These are phyloP conservation scores for Isotomurus palustris DNA, from an alignment of 2,888 invertebrate genomes.

Conservation along the genomic window DNA sequence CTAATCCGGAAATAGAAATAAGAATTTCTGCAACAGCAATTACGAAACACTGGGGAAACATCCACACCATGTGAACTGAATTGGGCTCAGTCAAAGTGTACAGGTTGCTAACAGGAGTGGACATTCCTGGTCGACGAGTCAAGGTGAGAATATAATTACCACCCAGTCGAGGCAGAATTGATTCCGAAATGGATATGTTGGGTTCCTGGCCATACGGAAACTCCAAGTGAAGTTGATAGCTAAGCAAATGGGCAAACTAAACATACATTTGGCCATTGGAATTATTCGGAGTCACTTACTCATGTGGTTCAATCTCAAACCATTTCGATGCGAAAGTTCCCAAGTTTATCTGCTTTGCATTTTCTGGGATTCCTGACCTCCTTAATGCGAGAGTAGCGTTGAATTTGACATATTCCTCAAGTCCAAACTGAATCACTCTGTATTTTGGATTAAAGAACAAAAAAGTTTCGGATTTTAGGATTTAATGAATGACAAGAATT, in stretches of 20 bases:
- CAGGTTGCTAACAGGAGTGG: slow-evolving; percentile 54
- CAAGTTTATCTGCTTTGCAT: background rate
- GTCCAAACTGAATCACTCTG: slow-evolving; percentile 6
- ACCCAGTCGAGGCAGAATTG: slow-evolving; percentile 51
- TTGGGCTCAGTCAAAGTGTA: slow-evolving; percentile 63
- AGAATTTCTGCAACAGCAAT: slow-evolving; percentile 92
- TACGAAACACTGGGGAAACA: slow-evolving; percentile 88
- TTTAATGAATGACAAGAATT: background rate
- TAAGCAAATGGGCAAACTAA: background rate
- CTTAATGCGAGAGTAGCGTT: background rate
- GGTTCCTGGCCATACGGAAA: slow-evolving; percentile 1
- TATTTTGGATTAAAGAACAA: background rate
- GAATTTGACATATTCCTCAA: background rate
- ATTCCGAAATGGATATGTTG: too few relatives aligned
- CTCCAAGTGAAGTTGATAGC: background rate
- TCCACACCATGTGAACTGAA: slow-evolving; percentile 65
- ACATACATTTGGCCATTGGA: background rate
- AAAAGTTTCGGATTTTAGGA: background rate
- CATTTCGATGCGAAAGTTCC: background rate
- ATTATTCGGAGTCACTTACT: background rate
- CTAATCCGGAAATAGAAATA: slow-evolving; percentile 91
- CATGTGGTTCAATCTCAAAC: background rate
- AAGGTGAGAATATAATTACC: slow-evolving; percentile 59
- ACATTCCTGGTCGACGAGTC: slow-evolving; percentile 47
- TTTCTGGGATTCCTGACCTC: too few relatives aligned